Percentiles rank a stretch among this genome's conserved stretches.
Evolutionary conservation across 1,140 invertebrate genomes (phyloP).

Genomic region (Drosophila watanabei): DNA sequence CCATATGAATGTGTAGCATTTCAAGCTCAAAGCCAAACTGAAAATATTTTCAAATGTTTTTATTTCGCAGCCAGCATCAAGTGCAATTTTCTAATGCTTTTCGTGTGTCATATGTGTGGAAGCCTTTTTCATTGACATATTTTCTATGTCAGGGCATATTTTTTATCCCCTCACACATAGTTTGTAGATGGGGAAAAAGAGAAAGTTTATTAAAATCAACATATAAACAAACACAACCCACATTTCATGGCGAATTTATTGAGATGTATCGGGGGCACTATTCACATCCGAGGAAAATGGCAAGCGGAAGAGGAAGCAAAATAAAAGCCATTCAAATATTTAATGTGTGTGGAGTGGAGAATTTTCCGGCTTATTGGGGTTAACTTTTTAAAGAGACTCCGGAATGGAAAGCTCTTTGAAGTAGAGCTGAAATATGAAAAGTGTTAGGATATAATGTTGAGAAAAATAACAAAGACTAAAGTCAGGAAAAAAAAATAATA

Average conservation of each 20-base stretch:
- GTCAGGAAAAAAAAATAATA: not conserved
- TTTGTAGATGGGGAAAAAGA: not conserved
- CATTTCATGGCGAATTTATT: constrained; percentile 53
- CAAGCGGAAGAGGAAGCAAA: constrained; percentile 23
- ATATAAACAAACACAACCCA: constrained; percentile 49
- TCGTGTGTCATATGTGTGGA: constrained; percentile 15
- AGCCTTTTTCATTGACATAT: constrained; percentile 50
- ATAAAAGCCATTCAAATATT: constrained; percentile 46
- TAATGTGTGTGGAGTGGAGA: constrained; percentile 15
- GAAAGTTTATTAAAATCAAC: constrained; percentile 51
- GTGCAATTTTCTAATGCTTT: constrained; percentile 65
- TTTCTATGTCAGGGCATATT: constrained; percentile 33
- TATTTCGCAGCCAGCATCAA: constrained; percentile 23
- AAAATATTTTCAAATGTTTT: constrained; percentile 17
- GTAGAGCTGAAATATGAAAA: not conserved
- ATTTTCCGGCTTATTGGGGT: constrained; percentile 35
- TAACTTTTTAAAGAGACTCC: constrained; percentile 14
- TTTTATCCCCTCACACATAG: constrained; percentile 20
- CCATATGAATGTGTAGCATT: constrained; percentile 58
- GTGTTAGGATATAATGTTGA: not conserved
- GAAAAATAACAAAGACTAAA: not conserved
- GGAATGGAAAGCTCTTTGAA: not conserved
- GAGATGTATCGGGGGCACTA: constrained; percentile 45
- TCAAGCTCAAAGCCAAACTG: constrained; percentile 37
- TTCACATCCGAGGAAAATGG: constrained; percentile 26